phyloP scores from a whole-genome alignment of 2,888 invertebrate species.

The Drosophila prostipennis region DNA sequence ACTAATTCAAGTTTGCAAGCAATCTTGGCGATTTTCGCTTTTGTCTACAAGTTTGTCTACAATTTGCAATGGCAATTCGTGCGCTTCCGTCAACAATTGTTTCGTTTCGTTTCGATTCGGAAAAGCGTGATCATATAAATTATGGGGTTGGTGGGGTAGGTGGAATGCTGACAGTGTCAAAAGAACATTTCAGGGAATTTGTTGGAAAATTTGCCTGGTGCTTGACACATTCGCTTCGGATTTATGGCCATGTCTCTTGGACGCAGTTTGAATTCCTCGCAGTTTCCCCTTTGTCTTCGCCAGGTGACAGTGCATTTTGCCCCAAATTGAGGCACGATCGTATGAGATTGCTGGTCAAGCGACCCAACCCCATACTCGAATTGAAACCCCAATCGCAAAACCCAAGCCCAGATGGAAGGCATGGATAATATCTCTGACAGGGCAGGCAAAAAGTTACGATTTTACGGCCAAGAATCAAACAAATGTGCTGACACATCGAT shows the following conservation, averaged over 20 bases:
- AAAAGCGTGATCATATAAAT: constrained; percentile 73
- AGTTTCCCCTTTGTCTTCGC: constrained; percentile 17
- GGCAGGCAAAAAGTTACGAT: constrained; percentile 24
- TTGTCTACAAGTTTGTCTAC: constrained; percentile 30
- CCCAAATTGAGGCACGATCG: constrained; percentile 52
- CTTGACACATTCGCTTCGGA: constrained; percentile 62
- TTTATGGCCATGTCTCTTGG: constrained; percentile 60
- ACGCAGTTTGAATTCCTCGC: constrained; percentile 25
- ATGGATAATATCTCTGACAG: constrained; percentile 36
- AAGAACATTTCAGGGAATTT: constrained; percentile 66
- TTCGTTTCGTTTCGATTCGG: constrained; percentile 27
- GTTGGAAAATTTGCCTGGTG: constrained; percentile 62
- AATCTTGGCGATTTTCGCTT: constrained; percentile 29
- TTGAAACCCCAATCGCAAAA: constrained; percentile 22
- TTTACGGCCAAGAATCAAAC: constrained; percentile 24
- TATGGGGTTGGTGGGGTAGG: constrained; percentile 41
- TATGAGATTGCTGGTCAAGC: constrained; percentile 30
- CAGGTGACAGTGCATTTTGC: constrained; percentile 54
- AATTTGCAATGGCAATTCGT: constrained; percentile 53
- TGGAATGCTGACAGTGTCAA: constrained; percentile 62
- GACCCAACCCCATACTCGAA: constrained; percentile 29
- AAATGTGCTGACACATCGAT: constrained; percentile 39
- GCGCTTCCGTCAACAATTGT: constrained; percentile 68
- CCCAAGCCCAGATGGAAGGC: constrained; percentile 32
- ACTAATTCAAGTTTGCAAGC: constrained; percentile 26